phyloP scores from a whole-genome alignment of 2,888 invertebrate genomes.

The Hylaea fasciaria region DNA sequence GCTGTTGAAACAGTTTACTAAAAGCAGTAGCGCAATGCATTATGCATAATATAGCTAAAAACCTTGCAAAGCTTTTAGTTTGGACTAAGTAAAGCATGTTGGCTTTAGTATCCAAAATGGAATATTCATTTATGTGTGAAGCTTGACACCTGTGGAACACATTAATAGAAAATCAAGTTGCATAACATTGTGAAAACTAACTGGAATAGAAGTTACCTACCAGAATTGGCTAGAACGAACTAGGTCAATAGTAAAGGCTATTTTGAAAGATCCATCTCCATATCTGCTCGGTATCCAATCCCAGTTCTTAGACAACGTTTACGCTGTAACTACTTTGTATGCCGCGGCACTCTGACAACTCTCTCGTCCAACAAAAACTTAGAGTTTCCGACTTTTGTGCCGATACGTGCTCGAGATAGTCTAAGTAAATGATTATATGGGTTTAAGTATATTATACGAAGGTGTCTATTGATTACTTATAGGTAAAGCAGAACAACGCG shows the following conservation, averaged over 20 bases:
- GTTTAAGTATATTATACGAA: too few relatives aligned
- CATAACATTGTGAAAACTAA: background rate
- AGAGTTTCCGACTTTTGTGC: constrained; percentile 28
- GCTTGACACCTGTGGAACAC: too few relatives aligned
- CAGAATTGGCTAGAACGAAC: background rate
- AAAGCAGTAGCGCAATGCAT: too few relatives aligned
- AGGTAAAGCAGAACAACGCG: too few relatives aligned
- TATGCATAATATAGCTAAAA: too few relatives aligned
- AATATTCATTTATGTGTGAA: too few relatives aligned
- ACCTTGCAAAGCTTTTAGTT: too few relatives aligned
- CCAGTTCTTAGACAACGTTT: constrained; percentile 20
- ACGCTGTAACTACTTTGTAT: constrained; percentile 28
- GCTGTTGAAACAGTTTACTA: too few relatives aligned
- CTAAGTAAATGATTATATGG: constrained; percentile 4
- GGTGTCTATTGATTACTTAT: too few relatives aligned
- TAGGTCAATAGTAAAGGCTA: constrained; percentile 25
- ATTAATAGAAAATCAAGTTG: background rate
- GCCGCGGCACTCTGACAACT: constrained; percentile 18
- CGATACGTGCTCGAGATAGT: constrained; percentile 24
- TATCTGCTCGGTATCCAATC: constrained; percentile 5
- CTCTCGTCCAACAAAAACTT: constrained; percentile 24
- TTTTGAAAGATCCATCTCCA: constrained; percentile 18
- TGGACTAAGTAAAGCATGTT: too few relatives aligned
- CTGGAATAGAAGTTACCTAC: background rate
- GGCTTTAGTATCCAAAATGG: too few relatives aligned